Evolutionary conservation across 1,140 invertebrate species (phyloP).

Genomic region (Mercenaria mercenaria): DNA sequence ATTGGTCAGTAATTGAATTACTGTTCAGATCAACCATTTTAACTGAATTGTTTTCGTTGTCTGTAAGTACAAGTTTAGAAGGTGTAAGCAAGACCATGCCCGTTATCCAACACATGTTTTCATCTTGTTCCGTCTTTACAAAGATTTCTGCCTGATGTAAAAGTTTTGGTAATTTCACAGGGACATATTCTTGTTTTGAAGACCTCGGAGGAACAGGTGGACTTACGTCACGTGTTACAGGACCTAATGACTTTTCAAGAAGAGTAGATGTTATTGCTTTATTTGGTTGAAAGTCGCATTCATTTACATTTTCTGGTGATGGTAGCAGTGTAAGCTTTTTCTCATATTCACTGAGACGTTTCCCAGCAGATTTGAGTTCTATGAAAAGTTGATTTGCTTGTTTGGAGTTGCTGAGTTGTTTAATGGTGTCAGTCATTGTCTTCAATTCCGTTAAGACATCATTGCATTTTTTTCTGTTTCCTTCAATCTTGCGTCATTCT

Average conservation of each 20-base stretch:
- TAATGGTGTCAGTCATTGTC: neutral
- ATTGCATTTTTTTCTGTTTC: neutral
- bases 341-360: neutral
- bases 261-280: neutral
- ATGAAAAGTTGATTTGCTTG: neutral
- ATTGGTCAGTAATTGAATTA: neutral
- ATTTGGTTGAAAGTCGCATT: neutral
- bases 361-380: neutral
- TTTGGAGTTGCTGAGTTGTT: neutral
- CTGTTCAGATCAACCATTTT: neutral
- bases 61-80: neutral
- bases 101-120: neutral
- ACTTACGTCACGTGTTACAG: neutral
- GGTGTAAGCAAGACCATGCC: neutral
- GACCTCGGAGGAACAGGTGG: neutral
- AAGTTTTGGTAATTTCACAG: neutral
- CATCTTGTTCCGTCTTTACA: neutral
- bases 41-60: neutral
- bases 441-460: neutral
- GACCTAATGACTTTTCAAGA: neutral
- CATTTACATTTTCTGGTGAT: neutral
- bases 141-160: neutral
- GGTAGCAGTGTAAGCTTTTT: neutral
- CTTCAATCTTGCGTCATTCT: neutral
- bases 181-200: neutral